Evolutionary conservation across 2,888 invertebrate genomes (phyloP).

Genomic region (Pandemis cinnamomeana): DNA sequence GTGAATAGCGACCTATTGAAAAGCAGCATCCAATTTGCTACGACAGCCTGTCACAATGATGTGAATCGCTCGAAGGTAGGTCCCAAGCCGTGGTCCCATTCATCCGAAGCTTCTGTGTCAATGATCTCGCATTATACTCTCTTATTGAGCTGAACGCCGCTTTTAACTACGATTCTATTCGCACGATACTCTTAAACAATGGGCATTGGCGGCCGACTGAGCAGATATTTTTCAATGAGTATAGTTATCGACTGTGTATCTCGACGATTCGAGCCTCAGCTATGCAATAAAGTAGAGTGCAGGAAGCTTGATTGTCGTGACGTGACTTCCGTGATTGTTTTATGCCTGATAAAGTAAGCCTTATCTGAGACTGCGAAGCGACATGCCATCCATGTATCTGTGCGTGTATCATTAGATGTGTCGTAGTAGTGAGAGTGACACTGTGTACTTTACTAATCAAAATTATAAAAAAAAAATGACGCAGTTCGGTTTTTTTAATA

Average conservation of each 20-base stretch:
- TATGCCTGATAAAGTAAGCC: neutral
- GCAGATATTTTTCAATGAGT: slow-evolving; percentile 37
- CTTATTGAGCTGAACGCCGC: slow-evolving; percentile 58
- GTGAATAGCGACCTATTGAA: slow-evolving; percentile 55
- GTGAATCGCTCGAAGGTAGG: slow-evolving; percentile 66
- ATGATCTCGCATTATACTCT: slow-evolving; percentile 52
- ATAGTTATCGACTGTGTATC: slow-evolving; percentile 30
- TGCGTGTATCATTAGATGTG: neutral
- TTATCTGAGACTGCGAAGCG: neutral
- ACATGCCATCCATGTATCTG: neutral
- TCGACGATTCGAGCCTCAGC: slow-evolving; percentile 27
- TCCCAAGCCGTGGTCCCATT: slow-evolving; percentile 59
- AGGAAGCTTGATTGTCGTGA: slow-evolving; percentile 24
- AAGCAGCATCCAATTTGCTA: slow-evolving; percentile 64
- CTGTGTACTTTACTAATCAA: too few relatives aligned
- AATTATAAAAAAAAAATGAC: too few relatives aligned
- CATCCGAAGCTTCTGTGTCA: slow-evolving; percentile 64
- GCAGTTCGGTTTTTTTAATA: too few relatives aligned
- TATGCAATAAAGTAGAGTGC: slow-evolving; percentile 22
- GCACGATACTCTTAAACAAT: slow-evolving; percentile 34
- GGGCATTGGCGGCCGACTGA: slow-evolving; percentile 13
- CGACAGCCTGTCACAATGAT: slow-evolving; percentile 69
- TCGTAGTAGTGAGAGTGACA: too few relatives aligned
- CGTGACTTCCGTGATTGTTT: slow-evolving; percentile 28
- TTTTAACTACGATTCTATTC: slow-evolving; percentile 34